Percentiles rank a stretch among this genome's conserved stretches.
Evolutionary conservation across 2,888 invertebrate genomes (phyloP).

Genomic region (Drosophila mimetica): DNA sequence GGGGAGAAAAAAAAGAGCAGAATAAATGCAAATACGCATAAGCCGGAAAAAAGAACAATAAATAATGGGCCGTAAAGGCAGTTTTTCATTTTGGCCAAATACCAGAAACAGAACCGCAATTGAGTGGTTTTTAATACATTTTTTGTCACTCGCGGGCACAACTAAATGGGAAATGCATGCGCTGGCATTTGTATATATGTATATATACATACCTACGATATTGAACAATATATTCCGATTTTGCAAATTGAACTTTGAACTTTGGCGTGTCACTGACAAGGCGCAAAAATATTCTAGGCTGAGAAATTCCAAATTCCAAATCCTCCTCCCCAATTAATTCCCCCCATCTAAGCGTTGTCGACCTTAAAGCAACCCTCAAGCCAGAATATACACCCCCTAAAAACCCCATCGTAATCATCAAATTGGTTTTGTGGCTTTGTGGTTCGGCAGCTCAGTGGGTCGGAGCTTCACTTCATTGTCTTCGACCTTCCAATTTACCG

Average conservation of each 20-base stretch:
- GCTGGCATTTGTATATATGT: background rate
- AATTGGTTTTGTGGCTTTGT: constrained; percentile 67
- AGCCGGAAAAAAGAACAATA: constrained; percentile 4
- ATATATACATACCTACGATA: too few relatives aligned
- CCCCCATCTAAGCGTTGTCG: background rate
- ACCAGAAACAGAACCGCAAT: constrained; percentile 4
- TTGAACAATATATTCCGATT: background rate
- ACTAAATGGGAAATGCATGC: constrained; percentile 2
- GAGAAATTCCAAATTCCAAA: background rate
- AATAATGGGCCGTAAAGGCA: constrained; percentile 1
- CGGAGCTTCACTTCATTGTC: constrained; percentile 8
- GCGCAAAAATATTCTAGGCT: background rate
- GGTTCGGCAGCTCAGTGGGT: constrained; percentile 5
- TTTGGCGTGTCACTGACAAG: constrained; percentile 6
- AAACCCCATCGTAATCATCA: constrained; percentile 45
- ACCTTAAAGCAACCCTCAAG: constrained; percentile 10
- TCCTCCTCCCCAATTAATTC: background rate
- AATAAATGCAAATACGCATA: background rate
- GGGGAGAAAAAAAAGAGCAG: background rate
- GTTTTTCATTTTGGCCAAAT: constrained; percentile 6
- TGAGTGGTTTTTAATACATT: constrained; percentile 6
- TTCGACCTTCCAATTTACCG: constrained; percentile 13
- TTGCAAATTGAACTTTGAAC: constrained; percentile 16
- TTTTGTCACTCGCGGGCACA: constrained; percentile 18
- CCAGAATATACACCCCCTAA: background rate